Conservation (phyloP, 2,797 vertebrate species). For the Enteromius mattozi region DNA sequence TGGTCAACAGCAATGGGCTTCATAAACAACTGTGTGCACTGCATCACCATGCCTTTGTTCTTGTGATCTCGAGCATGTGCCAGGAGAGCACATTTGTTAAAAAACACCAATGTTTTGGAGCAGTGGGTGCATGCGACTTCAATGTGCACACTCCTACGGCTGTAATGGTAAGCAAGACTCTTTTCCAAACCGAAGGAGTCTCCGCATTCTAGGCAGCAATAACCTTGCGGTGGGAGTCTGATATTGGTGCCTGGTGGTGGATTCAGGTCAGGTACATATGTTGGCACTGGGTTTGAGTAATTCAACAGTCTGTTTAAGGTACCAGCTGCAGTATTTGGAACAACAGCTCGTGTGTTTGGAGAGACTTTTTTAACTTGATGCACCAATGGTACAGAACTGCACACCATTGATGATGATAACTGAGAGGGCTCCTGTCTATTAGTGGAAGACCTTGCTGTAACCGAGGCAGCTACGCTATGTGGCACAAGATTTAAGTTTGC, state of each 20-base stretch:
- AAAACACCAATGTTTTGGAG: conserved; percentile 89
- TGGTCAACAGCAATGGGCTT: conserved; percentile 91
- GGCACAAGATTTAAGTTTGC: conserved; percentile 97
- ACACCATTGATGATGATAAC: conserved; percentile 78
- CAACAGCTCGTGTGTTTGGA: conserved; percentile 66
- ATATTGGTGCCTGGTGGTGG: conserved; percentile 88
- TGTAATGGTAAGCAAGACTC: conserved; percentile 90
- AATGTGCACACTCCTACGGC: conserved; percentile 91
- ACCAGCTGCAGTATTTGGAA: conserved; percentile 79
- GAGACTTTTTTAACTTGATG: conserved; percentile 90
- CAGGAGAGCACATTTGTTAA: conserved; percentile 94
- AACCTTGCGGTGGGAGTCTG: conserved; percentile 87
- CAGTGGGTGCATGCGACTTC: conserved; percentile 94
- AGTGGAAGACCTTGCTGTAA: conserved; percentile 80
- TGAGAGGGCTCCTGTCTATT: conserved; percentile 80
- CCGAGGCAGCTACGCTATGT: conserved; percentile 92
- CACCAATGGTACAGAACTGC: conserved; percentile 88
- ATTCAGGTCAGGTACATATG: conserved; percentile 90
- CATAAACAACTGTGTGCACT: conserved; percentile 95
- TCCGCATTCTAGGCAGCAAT: conserved; percentile 93
- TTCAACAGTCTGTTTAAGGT: conserved; percentile 90
- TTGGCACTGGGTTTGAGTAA: conserved; percentile 89
- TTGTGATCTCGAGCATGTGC: conserved; percentile 95
- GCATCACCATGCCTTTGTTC: conserved; percentile 90
- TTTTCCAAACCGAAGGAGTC: conserved; percentile 93